These are phyloP conservation scores for Mellilla xanthometata DNA, from an alignment of 2,888 invertebrate species.

Conservation along the genomic window DNA sequence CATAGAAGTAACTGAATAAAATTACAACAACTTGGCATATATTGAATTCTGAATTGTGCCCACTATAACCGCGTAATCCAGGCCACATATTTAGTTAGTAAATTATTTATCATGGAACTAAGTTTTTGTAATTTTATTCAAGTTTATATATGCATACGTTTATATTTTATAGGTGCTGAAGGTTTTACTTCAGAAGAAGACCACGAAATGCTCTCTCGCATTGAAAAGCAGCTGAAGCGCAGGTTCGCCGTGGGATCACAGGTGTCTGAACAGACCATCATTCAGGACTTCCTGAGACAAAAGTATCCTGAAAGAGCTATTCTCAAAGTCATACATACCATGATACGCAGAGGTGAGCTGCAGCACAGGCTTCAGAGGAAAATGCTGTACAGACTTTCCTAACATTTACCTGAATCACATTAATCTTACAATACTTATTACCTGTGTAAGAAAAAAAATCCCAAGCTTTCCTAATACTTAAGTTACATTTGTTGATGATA, in stretches of 20 bases:
- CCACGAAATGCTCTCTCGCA: slow-evolving; percentile 92
- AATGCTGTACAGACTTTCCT: slow-evolving; percentile 96
- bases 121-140: too few relatives aligned
- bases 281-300: slow-evolving; percentile 92
- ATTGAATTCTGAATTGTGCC: too few relatives aligned
- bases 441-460: too few relatives aligned
- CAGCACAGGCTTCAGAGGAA: slow-evolving; percentile 98
- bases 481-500: too few relatives aligned
- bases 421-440: too few relatives aligned
- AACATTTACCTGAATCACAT: slow-evolving; percentile 36
- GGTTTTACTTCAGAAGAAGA: slow-evolving; percentile 98
- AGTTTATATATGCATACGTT: too few relatives aligned
- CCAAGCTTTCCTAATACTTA: too few relatives aligned
- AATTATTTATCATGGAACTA: too few relatives aligned
- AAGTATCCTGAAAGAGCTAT: slow-evolving; percentile 94
- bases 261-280: slow-evolving; percentile 96
- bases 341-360: slow-evolving; percentile 97
- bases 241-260: slow-evolving; percentile 98
- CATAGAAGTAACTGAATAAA: too few relatives aligned
- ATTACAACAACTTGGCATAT: too few relatives aligned
- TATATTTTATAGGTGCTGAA: slow-evolving; percentile 94
- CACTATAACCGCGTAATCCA: too few relatives aligned
- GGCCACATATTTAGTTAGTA: too few relatives aligned
- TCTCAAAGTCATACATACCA: slow-evolving; percentile 94
- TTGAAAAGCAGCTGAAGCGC: slow-evolving; percentile 97